These are phyloP conservation scores for Ornithoptera priamus DNA, from an alignment of 2,888 invertebrate genomes.

Conservation along the genomic window DNA sequence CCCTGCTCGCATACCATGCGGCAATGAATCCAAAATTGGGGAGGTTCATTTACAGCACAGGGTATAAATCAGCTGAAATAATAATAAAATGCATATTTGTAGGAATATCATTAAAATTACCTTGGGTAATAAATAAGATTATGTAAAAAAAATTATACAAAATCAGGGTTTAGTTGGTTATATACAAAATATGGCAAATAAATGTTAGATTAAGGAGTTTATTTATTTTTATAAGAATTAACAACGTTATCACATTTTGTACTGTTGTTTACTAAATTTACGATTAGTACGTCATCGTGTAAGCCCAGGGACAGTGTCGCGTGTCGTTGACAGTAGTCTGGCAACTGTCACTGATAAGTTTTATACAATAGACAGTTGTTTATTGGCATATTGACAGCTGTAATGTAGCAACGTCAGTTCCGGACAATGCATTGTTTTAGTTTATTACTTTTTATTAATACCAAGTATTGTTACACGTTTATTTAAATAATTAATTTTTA, in stretches of 20 bases:
- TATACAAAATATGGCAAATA: neutral
- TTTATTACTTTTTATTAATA: neutral
- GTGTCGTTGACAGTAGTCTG: conserved; percentile 32
- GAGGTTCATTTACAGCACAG: no score
- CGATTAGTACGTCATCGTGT: conserved; percentile 9
- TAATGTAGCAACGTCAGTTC: conserved; percentile 13
- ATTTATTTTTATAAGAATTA: neutral
- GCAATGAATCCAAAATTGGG: no score
- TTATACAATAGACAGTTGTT: conserved; percentile 29
- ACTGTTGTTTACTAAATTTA: neutral
- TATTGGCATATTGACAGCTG: conserved; percentile 27
- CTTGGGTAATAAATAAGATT: no score
- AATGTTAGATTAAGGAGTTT: neutral
- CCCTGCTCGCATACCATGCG: no score
- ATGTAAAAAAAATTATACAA: neutral
- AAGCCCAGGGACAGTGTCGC: conserved; percentile 24
- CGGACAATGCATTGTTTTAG: conserved; percentile 1
- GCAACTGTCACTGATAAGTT: conserved; percentile 29
- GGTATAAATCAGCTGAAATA: no score
- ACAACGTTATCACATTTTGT: neutral
- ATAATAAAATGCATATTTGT: no score
- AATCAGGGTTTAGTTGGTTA: neutral
- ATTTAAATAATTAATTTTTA: neutral
- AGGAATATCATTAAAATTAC: no score
- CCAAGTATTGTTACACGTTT: neutral